A percentile compares a stretch with the other conserved stretches of the same genome.
Evolutionary conservation across 2,888 invertebrate genomes (phyloP).

Genomic region (Ariolimax columbianus): DNA sequence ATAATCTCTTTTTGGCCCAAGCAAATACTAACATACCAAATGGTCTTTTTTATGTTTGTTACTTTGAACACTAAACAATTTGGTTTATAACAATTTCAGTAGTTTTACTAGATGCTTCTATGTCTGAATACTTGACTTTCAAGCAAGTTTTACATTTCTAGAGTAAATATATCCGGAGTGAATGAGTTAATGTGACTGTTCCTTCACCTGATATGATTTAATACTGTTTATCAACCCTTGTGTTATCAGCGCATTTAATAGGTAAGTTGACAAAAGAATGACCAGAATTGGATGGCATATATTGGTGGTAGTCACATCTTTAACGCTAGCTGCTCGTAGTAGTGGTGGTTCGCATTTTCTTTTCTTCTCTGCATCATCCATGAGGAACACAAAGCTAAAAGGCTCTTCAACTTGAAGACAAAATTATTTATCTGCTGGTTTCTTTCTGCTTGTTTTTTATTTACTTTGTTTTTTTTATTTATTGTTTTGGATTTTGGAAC

Average conservation of each 20-base stretch:
- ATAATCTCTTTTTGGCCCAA: too few relatives aligned
- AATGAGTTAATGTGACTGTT: too few relatives aligned
- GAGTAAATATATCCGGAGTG: too few relatives aligned
- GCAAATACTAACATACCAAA: too few relatives aligned
- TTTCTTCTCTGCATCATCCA: not conserved
- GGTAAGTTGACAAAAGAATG: constrained; percentile 52
- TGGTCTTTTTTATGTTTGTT: too few relatives aligned
- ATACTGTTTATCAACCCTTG: constrained; percentile 37
- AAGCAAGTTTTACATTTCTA: too few relatives aligned
- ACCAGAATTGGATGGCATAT: constrained; percentile 19
- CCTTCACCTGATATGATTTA: constrained; percentile 32
- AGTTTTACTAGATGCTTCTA: too few relatives aligned
- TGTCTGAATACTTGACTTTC: too few relatives aligned
- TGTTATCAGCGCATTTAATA: constrained; percentile 54
- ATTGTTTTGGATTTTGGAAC: not conserved
- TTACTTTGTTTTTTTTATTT: not conserved
- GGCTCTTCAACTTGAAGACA: constrained; percentile 10
- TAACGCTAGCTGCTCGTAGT: constrained; percentile 30
- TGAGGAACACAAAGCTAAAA: constrained; percentile 3
- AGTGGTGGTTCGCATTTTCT: constrained; percentile 29
- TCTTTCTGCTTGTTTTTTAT: not conserved
- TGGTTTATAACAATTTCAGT: too few relatives aligned
- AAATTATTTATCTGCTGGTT: not conserved
- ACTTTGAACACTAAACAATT: too few relatives aligned
- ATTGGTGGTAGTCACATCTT: constrained; percentile 29